Percentiles rank a stretch among this genome's conserved stretches.
Conservation (phyloP, 2,113 vertebrate species). For the Propithecus coquereli region DNA sequence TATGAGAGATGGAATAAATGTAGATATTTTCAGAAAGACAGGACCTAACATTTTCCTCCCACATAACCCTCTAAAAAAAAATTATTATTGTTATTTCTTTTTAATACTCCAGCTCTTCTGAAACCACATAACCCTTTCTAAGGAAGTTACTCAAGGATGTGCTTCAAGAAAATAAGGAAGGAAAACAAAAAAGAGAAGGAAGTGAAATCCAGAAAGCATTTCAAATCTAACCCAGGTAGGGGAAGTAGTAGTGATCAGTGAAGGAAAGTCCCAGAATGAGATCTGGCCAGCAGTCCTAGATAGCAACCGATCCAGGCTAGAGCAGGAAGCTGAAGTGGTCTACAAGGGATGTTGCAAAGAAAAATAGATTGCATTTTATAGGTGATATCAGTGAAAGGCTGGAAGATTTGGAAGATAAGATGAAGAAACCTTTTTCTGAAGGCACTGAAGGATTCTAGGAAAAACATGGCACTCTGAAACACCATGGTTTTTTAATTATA, state of each 20-base stretch:
- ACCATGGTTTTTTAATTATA: not conserved
- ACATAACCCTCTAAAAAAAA: not conserved
- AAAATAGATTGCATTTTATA: not conserved
- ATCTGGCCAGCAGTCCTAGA: not conserved
- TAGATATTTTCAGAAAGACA: constrained; percentile 2
- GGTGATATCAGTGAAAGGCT: not conserved
- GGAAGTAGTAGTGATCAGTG: not conserved
- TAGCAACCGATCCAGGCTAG: not conserved
- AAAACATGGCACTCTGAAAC: not conserved
- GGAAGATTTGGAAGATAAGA: not conserved
- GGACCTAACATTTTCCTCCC: not conserved
- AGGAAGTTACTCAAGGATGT: constrained; percentile 58
- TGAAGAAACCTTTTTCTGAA: not conserved
- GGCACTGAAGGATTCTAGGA: not conserved
- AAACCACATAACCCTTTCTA: not conserved
- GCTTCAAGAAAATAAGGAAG: constrained; percentile 67
- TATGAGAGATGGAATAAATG: not conserved
- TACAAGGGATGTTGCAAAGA: not conserved
- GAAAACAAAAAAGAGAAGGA: constrained; percentile 50
- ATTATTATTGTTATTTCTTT: too few relatives aligned
- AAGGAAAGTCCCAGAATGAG: not conserved
- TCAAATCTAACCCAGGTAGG: not conserved
- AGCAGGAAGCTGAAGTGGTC: not conserved
- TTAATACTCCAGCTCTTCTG: too few relatives aligned
- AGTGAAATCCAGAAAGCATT: constrained; percentile 40